These are phyloP conservation scores for Stegastes partitus DNA, from an alignment of 2,113 vertebrate genomes.

Conservation along the genomic window DNA sequence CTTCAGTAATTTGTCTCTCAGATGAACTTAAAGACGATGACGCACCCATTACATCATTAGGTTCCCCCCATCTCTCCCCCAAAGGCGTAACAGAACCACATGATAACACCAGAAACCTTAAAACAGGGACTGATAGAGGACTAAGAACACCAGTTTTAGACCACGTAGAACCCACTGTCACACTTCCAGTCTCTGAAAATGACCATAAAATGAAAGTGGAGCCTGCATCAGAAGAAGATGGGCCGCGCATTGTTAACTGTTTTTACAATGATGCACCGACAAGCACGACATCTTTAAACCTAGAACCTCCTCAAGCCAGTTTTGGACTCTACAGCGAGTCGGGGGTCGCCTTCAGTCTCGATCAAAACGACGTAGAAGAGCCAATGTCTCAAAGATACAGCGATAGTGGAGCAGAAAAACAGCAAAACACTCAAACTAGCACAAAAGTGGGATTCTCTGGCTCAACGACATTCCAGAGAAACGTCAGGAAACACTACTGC, in stretches of 20 bases:
- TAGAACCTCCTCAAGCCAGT: not conserved
- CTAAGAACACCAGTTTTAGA: not conserved
- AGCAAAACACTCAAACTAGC: constrained; percentile 28
- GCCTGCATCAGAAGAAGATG: not conserved
- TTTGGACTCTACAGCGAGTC: constrained; percentile 1
- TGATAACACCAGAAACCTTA: not conserved
- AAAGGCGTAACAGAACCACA: not conserved
- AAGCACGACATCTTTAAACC: not conserved
- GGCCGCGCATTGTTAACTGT: not conserved
- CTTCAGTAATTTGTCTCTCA: not conserved
- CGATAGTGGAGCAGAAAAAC: not conserved
- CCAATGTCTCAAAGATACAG: not conserved
- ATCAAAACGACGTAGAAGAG: constrained; percentile 1
- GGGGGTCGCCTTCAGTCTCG: not conserved
- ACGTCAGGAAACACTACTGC: constrained; percentile 70
- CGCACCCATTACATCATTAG: constrained; percentile 2
- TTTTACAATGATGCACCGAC: constrained; percentile 6
- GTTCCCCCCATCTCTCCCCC: constrained; percentile 10
- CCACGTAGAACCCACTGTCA: not conserved
- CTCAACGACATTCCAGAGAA: constrained; percentile 58
- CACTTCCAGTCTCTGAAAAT: not conserved
- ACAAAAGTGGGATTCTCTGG: constrained; percentile 34
- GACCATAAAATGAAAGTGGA: constrained; percentile 43
- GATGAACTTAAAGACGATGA: constrained; percentile 19
- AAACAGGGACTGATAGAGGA: not conserved